Conservation (phyloP, 2,113 vertebrate genomes). For the Halichoerus grypus region DNA sequence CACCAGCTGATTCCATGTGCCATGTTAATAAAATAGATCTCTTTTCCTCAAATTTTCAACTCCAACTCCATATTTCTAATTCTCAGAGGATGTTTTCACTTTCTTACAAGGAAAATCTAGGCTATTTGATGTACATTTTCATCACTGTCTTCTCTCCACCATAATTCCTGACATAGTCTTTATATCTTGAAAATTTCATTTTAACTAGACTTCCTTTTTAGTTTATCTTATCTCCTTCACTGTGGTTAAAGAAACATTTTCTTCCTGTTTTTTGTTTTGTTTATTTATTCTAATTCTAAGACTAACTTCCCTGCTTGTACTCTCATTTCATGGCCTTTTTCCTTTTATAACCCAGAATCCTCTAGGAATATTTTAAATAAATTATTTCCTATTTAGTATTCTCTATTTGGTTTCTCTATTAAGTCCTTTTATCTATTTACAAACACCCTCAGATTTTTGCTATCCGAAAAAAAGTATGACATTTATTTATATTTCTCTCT, state of each 20-base stretch:
- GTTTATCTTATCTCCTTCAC: background rate
- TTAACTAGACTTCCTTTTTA: background rate
- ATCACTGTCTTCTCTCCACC: background rate
- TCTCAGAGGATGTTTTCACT: background rate
- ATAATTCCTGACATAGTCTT: background rate
- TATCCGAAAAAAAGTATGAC: background rate
- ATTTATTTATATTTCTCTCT: background rate
- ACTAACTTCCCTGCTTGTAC: background rate
- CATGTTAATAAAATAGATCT: background rate
- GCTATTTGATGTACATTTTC: background rate
- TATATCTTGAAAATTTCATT: background rate
- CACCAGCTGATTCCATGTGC: background rate
- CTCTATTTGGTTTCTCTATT: background rate
- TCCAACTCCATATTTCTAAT: background rate
- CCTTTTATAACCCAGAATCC: background rate
- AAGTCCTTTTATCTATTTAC: background rate
- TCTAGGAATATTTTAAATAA: background rate
- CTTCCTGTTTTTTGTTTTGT: background rate
- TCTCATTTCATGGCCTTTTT: background rate
- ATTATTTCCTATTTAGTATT: background rate
- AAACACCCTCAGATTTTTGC: background rate
- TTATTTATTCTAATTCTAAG: background rate
- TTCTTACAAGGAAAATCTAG: background rate
- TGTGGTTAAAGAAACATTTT: background rate
- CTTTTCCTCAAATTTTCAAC: background rate